Conservation (phyloP, 2,888 invertebrate species). For the Sussaba pulchella region DNA sequence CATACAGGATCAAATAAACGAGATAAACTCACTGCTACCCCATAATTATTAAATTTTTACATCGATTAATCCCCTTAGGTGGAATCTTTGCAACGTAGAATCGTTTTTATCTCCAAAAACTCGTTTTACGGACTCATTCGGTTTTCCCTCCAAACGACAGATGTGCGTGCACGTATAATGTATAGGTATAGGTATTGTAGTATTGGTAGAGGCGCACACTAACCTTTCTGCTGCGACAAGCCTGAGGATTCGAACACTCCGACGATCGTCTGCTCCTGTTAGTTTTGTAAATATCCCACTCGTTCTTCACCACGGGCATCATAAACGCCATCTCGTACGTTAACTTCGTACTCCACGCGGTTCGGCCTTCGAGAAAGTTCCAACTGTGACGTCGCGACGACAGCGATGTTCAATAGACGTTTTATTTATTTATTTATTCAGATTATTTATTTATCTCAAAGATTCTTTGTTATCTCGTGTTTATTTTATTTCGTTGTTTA, state of each 20-base stretch:
- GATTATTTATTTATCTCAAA: no score
- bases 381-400: constrained; percentile 17
- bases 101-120: neutral
- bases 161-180: neutral
- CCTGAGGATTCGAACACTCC: constrained; percentile 88
- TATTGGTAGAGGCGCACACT: no score
- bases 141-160: neutral
- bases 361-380: constrained; percentile 63
- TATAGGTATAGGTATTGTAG: no score
- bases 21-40: no score
- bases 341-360: constrained; percentile 58
- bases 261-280: constrained; percentile 91
- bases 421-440: neutral
- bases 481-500: neutral
- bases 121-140: no score
- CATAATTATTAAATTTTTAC: no score
- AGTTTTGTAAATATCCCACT: constrained; percentile 96
- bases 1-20: no score
- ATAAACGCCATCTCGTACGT: constrained; percentile 92
- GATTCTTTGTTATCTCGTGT: neutral
- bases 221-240: constrained; percentile 88
- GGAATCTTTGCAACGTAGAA: neutral
- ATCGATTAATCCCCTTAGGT: no score
- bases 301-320: constrained; percentile 97
- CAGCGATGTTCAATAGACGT: constrained; percentile 11